These are phyloP conservation scores for Erythrocercus mccallii DNA, from an alignment of 2,113 vertebrate species.

Conservation along the genomic window DNA sequence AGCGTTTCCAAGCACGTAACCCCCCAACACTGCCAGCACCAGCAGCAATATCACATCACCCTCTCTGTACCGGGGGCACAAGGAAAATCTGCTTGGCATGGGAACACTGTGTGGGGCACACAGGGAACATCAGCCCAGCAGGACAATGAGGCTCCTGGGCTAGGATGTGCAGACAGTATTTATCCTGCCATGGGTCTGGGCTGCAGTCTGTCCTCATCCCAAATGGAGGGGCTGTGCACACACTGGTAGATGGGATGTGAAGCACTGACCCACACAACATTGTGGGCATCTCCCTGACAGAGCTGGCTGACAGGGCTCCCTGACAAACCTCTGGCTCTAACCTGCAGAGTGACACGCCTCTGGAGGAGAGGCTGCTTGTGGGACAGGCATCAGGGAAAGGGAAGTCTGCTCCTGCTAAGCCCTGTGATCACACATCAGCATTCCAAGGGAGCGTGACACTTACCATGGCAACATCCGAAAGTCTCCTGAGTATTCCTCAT, in stretches of 20 bases:
- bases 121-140: not conserved
- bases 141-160: not conserved
- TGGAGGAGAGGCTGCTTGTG: not conserved
- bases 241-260: not conserved
- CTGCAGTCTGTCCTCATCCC: not conserved
- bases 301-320: no score
- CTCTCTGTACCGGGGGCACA: not conserved
- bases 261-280: rapidly evolving
- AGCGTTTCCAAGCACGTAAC: not conserved
- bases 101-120: not conserved
- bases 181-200: not conserved
- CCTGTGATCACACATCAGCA: not conserved
- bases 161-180: not conserved
- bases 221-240: not conserved
- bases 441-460: conserved; percentile 15
- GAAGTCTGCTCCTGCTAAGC: not conserved
- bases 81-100: not conserved
- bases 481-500: conserved; percentile 94
- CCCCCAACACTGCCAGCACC: not conserved
- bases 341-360: not conserved
- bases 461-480: conserved; percentile 95
- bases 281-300: not conserved
- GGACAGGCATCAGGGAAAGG: not conserved
- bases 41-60: not conserved
- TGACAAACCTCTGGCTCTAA: not conserved